Conservation (phyloP, 2,888 invertebrate species). For the Zygothrica quintamaculata region DNA sequence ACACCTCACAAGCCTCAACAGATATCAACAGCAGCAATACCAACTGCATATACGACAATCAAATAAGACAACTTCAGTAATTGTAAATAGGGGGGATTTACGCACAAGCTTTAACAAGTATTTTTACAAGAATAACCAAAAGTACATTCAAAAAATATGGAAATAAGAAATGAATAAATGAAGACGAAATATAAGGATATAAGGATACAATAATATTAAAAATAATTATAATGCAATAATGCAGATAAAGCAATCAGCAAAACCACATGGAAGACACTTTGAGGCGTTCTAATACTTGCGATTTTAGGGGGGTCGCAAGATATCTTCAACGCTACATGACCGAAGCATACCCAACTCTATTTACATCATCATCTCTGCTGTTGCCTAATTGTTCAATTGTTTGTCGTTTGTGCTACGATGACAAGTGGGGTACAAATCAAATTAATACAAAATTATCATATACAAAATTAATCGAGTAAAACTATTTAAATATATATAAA, state of each 20-base stretch:
- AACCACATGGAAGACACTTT: slow-evolving; percentile 21
- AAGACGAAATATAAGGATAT: no score
- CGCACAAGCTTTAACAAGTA: not conserved
- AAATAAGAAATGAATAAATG: no score
- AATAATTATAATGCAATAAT: no score
- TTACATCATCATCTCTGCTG: slow-evolving; percentile 22
- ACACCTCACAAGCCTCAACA: no score
- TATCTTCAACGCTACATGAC: slow-evolving; percentile 16
- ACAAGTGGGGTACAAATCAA: slow-evolving; percentile 26
- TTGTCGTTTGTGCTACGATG: slow-evolving; percentile 27
- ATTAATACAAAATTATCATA: slow-evolving; percentile 6
- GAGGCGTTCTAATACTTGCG: slow-evolving; percentile 35
- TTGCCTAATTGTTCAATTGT: slow-evolving; percentile 22
- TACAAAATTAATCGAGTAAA: not conserved
- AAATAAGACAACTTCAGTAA: no score
- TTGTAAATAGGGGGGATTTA: slow-evolving; percentile 5
- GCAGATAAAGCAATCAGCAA: no score
- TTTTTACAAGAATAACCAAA: not conserved
- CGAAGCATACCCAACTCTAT: not conserved
- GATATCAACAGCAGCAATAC: no score
- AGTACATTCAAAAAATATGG: no score
- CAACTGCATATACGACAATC: not conserved
- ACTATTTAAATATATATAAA: no score
- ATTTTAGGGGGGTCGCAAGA: slow-evolving; percentile 55
- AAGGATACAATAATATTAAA: no score